Evolutionary conservation across 2,113 vertebrate genomes (phyloP).

Genomic region (Pao palembangensis): DNA sequence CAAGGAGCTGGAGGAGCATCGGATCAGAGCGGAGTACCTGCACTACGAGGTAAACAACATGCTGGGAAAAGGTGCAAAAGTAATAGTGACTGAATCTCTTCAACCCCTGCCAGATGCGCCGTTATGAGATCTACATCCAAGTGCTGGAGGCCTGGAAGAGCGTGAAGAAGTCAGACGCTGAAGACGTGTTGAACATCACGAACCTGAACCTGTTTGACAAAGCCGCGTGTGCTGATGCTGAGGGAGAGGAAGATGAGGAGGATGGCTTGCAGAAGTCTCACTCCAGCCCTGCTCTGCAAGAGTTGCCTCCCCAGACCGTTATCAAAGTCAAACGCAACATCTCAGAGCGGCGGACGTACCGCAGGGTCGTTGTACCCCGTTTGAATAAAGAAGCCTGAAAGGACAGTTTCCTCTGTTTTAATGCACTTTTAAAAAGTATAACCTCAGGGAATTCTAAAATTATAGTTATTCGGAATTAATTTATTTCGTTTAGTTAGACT

Average conservation of each 20-base stretch:
- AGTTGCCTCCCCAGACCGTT: constrained; percentile 57
- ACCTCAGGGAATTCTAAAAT: constrained; percentile 43
- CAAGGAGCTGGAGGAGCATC: constrained; percentile 77
- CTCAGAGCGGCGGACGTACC: constrained; percentile 86
- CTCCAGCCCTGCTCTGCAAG: constrained; percentile 85
- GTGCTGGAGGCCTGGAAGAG: constrained; percentile 76
- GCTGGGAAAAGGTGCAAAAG: background rate
- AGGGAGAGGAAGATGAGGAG: constrained; percentile 28
- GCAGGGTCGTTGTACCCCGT: constrained; percentile 79
- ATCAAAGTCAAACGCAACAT: constrained; percentile 86
- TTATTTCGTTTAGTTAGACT: constrained; percentile 28
- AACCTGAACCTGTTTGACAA: constrained; percentile 76
- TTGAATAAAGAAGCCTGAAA: constrained; percentile 76
- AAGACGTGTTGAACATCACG: background rate
- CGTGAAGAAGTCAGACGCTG: constrained; percentile 1
- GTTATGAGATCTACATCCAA: constrained; percentile 82
- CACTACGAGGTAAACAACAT: constrained; percentile 63
- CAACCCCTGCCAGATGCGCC: constrained; percentile 70
- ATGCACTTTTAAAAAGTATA: constrained; percentile 48
- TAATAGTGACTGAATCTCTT: background rate
- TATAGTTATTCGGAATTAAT: constrained; percentile 37
- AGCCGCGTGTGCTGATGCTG: constrained; percentile 44
- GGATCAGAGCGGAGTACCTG: constrained; percentile 68
- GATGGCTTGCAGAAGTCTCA: constrained; percentile 80
- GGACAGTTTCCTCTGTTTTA: background rate